Evolutionary conservation across 2,797 vertebrate genomes (phyloP), one percentile per base, ranked within the genome.

Genomic region (Gastrophryne carolinensis): DNA sequence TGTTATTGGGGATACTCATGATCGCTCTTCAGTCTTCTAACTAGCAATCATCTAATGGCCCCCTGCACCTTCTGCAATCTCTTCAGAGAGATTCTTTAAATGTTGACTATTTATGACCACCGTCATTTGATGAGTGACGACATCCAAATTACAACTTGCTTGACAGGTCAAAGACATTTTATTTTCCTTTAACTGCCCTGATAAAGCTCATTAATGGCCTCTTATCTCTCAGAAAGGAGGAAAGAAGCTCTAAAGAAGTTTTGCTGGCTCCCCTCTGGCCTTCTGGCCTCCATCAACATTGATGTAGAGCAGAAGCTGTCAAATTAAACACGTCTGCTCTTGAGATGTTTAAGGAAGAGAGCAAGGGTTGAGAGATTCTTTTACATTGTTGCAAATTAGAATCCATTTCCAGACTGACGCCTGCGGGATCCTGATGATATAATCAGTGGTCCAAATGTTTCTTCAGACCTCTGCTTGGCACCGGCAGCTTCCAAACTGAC

Each of bases 331-430:
- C 11, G 60, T 47, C 53, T 29, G 54, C 53, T 27, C 32, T 10
- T 12, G n/a, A 63, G 19, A 54, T 49, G 13, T 34, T 23, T 26
- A 37, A 39, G 37, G 24, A 68, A 39, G 23, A 39, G 50, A 27
- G 50, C 50, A 2, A 39, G 30, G 5, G n/a, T 64, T 83, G 78
- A 81, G 83, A 79, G 47, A 17, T 65, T 72, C 44, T 83, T 81
- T 87, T 86, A 87, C 85, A 89, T 88, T 88, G 82, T 81, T 83
- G 84, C 87, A 89, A 89, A 91, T 90, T 91, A 90, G 88, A 90
- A 90, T 62, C 88, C 79, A 79, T 78, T 79, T 80, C 86, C 86
- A 88, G 89, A 49, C 44, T 21, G 13, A 19, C 63, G 34, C 63
- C 34, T 17, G 21, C 13, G 63, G 21, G 21, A 49, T 52, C 5